A percentile compares a stretch with the other conserved stretches of the same genome.
Conservation (phyloP, 2,797 vertebrate species). For the Poecilia gillii region DNA sequence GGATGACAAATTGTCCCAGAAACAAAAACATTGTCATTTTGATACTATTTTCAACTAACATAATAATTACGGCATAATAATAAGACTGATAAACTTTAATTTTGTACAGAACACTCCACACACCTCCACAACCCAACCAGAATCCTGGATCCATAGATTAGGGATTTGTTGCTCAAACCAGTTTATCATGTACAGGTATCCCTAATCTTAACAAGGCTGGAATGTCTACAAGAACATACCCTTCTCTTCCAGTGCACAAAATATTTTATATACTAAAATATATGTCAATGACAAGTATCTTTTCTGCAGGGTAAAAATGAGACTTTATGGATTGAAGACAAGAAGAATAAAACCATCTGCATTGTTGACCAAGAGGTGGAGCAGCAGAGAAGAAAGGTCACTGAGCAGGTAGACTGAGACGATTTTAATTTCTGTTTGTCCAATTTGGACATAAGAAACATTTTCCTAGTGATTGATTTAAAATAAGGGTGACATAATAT, state of each 20-base stretch:
- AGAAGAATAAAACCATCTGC: slow-evolving; percentile 42
- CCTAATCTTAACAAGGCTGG: neutral
- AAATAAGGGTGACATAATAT: too few relatives aligned
- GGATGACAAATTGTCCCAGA: too few relatives aligned
- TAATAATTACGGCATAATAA: too few relatives aligned
- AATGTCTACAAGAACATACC: neutral
- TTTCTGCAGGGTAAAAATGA: slow-evolving; percentile 62
- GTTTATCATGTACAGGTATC: neutral
- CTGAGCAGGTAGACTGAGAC: slow-evolving; percentile 77
- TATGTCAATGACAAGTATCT: slow-evolving; percentile 6
- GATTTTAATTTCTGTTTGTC: neutral
- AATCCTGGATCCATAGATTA: neutral
- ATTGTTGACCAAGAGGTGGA: slow-evolving; percentile 58
- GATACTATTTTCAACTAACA: too few relatives aligned
- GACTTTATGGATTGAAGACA: slow-evolving; percentile 34
- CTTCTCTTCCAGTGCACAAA: neutral
- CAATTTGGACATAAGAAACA: neutral
- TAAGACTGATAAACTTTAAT: too few relatives aligned
- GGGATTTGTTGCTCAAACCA: neutral
- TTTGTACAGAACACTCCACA: too few relatives aligned
- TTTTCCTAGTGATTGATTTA: neutral
- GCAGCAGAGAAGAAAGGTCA: slow-evolving; percentile 79
- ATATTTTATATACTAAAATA: neutral
- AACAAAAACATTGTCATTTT: too few relatives aligned
- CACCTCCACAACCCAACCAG: neutral